Conservation (phyloP, 2,113 vertebrate species). For the Tragelaphus strepsiceros region DNA sequence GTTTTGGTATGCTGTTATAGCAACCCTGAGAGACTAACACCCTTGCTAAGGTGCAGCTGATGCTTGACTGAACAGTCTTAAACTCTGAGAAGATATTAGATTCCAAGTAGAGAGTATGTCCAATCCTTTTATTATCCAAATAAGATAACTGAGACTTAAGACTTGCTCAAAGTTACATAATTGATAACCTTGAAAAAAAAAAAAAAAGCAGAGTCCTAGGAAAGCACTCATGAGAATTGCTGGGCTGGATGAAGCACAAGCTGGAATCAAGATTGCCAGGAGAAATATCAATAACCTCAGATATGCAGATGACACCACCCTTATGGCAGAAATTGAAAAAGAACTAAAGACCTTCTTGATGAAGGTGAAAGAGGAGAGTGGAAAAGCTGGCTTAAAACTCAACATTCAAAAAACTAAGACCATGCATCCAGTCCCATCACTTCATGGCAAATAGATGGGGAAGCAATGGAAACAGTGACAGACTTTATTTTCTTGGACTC, state of each 20-base stretch:
- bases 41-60: background rate
- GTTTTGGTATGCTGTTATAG: background rate
- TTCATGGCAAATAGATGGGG: background rate
- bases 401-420: background rate
- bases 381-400: background rate
- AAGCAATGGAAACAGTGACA: background rate
- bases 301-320: background rate
- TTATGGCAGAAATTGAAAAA: background rate
- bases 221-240: background rate
- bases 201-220: background rate
- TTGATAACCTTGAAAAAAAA: background rate
- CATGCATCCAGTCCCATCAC: background rate
- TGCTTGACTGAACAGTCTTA: background rate
- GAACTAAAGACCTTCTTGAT: background rate
- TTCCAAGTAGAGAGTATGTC: background rate
- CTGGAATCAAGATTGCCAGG: background rate
- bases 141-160: background rate
- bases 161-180: background rate
- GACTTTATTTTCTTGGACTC: background rate
- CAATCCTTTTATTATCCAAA: background rate
- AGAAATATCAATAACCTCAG: background rate
- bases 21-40: background rate
- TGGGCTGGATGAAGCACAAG: background rate
- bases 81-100: background rate
- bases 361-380: background rate